Evolutionary conservation across 2,113 vertebrate genomes (phyloP), one percentile per base, ranked within the genome.

Genomic region (Eonycteris spelaea): DNA sequence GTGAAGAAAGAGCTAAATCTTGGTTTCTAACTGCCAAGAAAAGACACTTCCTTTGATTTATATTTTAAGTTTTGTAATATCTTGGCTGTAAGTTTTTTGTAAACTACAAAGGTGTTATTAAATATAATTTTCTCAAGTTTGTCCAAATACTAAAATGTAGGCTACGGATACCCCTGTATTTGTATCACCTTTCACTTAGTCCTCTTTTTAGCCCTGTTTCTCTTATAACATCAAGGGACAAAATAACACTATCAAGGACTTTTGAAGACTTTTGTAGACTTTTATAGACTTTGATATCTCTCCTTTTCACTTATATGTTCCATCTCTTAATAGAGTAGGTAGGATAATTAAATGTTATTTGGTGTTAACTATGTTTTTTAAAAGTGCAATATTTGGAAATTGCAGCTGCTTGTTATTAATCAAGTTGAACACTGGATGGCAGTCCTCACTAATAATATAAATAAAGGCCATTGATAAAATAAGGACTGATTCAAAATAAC

Each of bases 341-440:
- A 67, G 63, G 14, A 71, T 94, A 88, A 86, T 30, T 85, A 70
- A 73, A 57, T 59, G 21, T 51, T 35, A 5, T 63, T 53, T 48
- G 5, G 2, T 79, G 12, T 51, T 90, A 59, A 14, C 22, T 22
- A 11, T 79, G 12, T 80, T 90, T 71, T 61, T 53, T 2, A 40
- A 78, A 38, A 38, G 12, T 35, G 35, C 2, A 13, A 2, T 3
- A 35, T 83, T 43, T 86, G 40, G 2, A 78, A 28, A 28, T 15
- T 0, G 0, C 26, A 26, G 38, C 3, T 40, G 6, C 61, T 86
- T 98, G 96, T 79, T 94, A 24, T 86, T 67, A 82, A 91, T 95
- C 53, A 55, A 68, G 10, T 2, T 53, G 67, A 80, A 97, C 98
- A 98, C 98, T 97, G 91, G 98, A 98, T 98, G 98, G 98, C 98